Evolutionary conservation across 2,113 vertebrate genomes (phyloP).

Genomic region (Chinchilla lanigera): DNA sequence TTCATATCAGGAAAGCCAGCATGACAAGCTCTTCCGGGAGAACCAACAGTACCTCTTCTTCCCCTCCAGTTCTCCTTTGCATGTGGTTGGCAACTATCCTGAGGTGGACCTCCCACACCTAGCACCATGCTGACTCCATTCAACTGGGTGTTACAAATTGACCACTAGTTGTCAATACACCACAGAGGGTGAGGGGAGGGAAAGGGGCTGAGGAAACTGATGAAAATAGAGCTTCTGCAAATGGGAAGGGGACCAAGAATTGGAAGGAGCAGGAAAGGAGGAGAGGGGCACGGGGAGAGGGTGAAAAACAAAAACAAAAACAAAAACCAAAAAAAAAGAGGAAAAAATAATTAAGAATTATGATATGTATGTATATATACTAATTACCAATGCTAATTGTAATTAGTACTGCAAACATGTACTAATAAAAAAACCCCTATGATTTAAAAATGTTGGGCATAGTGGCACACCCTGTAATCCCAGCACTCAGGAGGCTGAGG

Average conservation of each 20-base stretch:
- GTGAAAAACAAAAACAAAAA: neutral
- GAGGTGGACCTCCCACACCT: no score
- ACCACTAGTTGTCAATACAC: no score
- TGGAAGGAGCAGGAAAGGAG: neutral
- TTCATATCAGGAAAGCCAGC: no score
- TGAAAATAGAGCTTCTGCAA: neutral
- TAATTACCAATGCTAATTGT: neutral
- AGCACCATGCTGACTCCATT: no score
- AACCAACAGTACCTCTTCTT: no score
- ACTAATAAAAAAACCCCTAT: neutral
- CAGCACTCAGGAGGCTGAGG: no score
- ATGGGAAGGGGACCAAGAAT: neutral
- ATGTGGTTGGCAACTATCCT: no score
- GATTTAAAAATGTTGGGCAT: neutral
- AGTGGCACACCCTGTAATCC: no score
- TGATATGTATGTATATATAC: neutral
- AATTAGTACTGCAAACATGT: neutral
- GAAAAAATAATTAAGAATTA: neutral
- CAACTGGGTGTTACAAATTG: no score
- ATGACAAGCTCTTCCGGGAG: no score
- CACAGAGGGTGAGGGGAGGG: neutral
- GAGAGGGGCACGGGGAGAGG: neutral
- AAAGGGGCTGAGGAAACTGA: neutral
- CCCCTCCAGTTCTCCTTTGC: no score
- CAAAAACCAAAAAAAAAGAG: no score